Base-by-base conservation (phyloP, 2,797 vertebrate genomes). In the Tragopan temminckii region DNA sequence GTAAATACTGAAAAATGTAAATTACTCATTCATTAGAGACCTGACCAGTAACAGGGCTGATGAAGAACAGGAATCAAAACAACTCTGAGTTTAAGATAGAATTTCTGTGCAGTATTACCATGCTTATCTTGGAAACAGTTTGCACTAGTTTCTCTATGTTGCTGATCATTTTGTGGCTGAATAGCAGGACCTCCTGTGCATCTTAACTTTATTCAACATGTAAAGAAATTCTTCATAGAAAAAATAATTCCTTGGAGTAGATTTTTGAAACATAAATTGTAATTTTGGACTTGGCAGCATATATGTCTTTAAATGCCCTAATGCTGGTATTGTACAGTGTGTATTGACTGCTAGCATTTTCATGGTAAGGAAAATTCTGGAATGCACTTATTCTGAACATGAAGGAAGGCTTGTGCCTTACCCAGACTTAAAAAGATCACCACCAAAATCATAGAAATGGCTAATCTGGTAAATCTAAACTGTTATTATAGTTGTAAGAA, bases 1-100 rank as follows among this genome's bases (percentile, higher is more conserved):
- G 80, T 90, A 92, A 92, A 92, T 90, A 85, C 40, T 38, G 57
- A 62, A 76, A 93, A 77, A 76, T 94, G 46, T 84, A 89, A 95
- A 95, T 88, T 78, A 75, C 19, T 21, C 24, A 13, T 89, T 72
- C 63, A 27, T 68, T 61, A 70, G 67, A 86, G 46, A 62, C 64
- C 59, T 84, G 52, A 79, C 42, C 20, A 70, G 50, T 88, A 69
- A 70, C 75, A 59, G 88, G 58, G 9, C 45, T 87, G 67, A 67
- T 81, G 86, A 92, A 93, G 58, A 94, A 43, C 7, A 35, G 66
- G 27, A 85, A 43, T 77, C 8, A 42, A 71, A 90, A 57, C n/a
- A 88, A 75, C 55, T 69, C 31, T 53, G 62, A 79, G 36, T 89
- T 91, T 50, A 70, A 71, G 77, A 36, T 53, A 64, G 52, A 43